These are phyloP conservation scores for Mylabris phalerata DNA, from an alignment of 1,140 invertebrate genomes.

Conservation along the genomic window DNA sequence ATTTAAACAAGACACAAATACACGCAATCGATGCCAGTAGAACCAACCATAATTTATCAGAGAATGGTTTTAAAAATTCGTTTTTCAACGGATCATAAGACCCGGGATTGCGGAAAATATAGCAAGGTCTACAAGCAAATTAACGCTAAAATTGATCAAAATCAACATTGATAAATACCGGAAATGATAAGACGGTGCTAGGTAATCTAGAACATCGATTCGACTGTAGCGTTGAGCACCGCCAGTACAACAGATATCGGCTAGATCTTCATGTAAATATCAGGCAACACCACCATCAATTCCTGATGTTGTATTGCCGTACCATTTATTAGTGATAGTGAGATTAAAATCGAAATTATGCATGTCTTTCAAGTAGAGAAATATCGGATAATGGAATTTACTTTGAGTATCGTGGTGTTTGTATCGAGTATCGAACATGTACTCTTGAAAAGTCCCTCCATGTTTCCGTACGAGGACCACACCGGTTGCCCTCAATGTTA, in stretches of 20 bases:
- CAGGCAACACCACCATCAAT: slow-evolving; percentile 24
- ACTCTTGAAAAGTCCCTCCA: slow-evolving; percentile 3
- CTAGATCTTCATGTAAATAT: slow-evolving; percentile 15
- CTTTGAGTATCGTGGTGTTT: slow-evolving; percentile 5
- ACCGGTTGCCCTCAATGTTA: slow-evolving; percentile 3
- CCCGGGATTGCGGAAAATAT: slow-evolving; percentile 27
- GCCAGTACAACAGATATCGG: slow-evolving; percentile 18
- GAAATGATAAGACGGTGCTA: slow-evolving; percentile 29
- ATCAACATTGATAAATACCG: background rate
- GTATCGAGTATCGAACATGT: slow-evolving; percentile 5
- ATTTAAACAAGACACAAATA: slow-evolving; percentile 20
- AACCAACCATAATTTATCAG: slow-evolving; percentile 17
- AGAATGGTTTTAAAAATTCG: slow-evolving; percentile 30
- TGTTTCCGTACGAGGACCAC: background rate
- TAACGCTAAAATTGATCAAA: background rate
- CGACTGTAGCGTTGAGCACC: slow-evolving; percentile 11
- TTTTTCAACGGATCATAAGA: slow-evolving; percentile 14
- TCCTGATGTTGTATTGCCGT: slow-evolving; percentile 26
- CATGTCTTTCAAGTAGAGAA: slow-evolving; percentile 5
- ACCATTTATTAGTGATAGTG: slow-evolving; percentile 18
- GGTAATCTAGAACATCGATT: slow-evolving; percentile 26
- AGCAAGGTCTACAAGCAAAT: slow-evolving; percentile 20
- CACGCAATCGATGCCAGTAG: slow-evolving; percentile 8
- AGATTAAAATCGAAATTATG: slow-evolving; percentile 2
- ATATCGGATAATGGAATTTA: slow-evolving; percentile 9